Conservation (phyloP, 2,888 invertebrate genomes). For the Cheilosia impressa region DNA sequence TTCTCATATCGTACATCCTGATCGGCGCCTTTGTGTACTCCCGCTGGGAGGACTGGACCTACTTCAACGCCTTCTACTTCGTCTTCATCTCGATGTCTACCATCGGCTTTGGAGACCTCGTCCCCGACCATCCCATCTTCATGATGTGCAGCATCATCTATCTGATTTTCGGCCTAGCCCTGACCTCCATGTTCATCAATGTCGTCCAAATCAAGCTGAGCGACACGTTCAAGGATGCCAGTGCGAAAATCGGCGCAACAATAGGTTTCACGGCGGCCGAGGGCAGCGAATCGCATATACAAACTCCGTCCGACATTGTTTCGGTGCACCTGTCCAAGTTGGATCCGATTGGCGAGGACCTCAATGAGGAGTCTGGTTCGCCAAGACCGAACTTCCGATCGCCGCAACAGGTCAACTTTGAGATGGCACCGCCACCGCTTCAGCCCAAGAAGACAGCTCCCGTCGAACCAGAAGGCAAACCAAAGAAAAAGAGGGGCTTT, state of each 20-base stretch:
- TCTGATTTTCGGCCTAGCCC: conserved; percentile 95
- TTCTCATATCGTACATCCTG: conserved; percentile 93
- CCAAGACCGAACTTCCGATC: not conserved
- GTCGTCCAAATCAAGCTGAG: conserved; percentile 94
- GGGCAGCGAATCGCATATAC: conserved; percentile 78
- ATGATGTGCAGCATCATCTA: conserved; percentile 97
- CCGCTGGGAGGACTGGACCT: conserved; percentile 93
- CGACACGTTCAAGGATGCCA: conserved; percentile 92
- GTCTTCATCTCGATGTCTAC: conserved; percentile 98
- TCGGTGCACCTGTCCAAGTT: conserved; percentile 78
- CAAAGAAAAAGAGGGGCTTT: conserved; percentile 80
- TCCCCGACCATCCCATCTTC: conserved; percentile 93
- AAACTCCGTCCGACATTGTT: not conserved
- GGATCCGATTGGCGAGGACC: conserved; percentile 80
- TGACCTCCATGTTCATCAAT: conserved; percentile 98
- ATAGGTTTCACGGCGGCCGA: conserved; percentile 90
- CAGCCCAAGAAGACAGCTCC: conserved; percentile 76
- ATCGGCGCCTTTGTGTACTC: conserved; percentile 92
- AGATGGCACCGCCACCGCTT: conserved; percentile 78
- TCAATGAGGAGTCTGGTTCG: conserved; percentile 50
- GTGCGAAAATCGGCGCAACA: conserved; percentile 92
- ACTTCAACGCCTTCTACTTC: conserved; percentile 97
- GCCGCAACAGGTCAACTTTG: not conserved
- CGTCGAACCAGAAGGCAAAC: conserved; percentile 69
- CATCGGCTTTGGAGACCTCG: conserved; percentile 97